Evolutionary conservation across 2,888 invertebrate genomes (phyloP), one percentile per base, ranked within the genome.

Genomic region (Tineola bisselliella): DNA sequence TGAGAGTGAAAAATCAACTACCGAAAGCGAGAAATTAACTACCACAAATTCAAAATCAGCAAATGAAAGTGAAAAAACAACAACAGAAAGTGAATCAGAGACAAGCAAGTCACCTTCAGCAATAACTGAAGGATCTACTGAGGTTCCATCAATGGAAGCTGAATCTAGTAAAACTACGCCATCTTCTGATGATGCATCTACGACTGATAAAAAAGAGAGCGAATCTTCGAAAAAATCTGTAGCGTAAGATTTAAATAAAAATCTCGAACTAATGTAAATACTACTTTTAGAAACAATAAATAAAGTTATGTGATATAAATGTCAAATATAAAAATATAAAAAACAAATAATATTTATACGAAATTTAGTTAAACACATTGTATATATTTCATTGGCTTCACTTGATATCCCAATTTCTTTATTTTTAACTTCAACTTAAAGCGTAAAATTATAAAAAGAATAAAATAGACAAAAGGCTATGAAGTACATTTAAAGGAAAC

Each of bases 281-380:
- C 48, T 48, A 17, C 6, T 48, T 48, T 5, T 48, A 48, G 10
- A 15, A 48, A 17, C n/a, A n/a, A n/a, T n/a, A 48, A 3, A n/a
- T 33, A 33, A 59, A 59, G 12, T 59, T 4, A 59, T 30, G 17
- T 54, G 54, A 54, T 3, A n/a, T 54, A 13, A 12, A 54, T 1
- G 15, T 12, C 61, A 57, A 60, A 44, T 61, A 60, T 63, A 31
- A 65, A 66, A 62, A 63, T 31, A 30, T 61, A 63, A 61, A 56
- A 57, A 6, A 58, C 44, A 33, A 38, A 57, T 58, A 61, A 60
- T 62, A 38, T 38, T 38, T 38, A 10, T 38, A 38, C 38, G n/a
- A 38, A 38, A 38, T 25, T 25, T 25, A 25, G 6, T 25, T 25
- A 25, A 25, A 25, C 6, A 6, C 25, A 25, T 25, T 25, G 25